Conservation (phyloP, 2,113 vertebrate species). For the Thinocorus orbignyianus region DNA sequence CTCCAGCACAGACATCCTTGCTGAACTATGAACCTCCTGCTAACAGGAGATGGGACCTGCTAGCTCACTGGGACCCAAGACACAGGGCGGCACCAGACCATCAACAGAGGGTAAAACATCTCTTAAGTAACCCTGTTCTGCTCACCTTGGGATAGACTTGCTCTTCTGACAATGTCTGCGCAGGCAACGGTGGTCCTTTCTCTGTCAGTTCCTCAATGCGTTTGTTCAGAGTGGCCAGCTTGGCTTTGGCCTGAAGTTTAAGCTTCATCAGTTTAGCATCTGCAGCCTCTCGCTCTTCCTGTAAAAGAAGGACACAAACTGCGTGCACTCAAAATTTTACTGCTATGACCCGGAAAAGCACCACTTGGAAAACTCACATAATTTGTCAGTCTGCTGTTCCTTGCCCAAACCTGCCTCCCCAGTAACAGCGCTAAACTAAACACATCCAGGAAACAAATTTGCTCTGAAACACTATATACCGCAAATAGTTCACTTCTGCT, state of each 20-base stretch:
- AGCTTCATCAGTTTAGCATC: constrained; percentile 89
- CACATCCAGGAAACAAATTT: not conserved
- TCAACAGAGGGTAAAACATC: not conserved
- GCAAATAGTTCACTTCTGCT: not conserved
- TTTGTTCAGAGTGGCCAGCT: constrained; percentile 86
- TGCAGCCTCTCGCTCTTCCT: constrained; percentile 87
- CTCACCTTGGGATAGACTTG: constrained; percentile 39
- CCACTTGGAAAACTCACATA: not conserved
- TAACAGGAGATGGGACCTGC: not conserved
- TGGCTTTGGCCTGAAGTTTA: constrained; percentile 93
- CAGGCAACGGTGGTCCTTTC: constrained; percentile 42
- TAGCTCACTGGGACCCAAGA: not conserved
- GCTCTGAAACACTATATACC: not conserved
- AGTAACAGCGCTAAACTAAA: not conserved
- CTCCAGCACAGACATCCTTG: not conserved
- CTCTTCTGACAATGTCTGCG: not conserved
- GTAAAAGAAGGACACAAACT: not conserved
- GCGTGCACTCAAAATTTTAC: not conserved
- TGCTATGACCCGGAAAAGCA: not conserved
- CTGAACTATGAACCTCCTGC: not conserved
- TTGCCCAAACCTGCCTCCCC: not conserved
- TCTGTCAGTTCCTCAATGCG: constrained; percentile 86
- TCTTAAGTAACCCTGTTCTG: not conserved
- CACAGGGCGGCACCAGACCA: not conserved
- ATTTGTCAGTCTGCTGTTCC: not conserved